Evolutionary conservation across 2,888 invertebrate genomes (phyloP), one percentile per base, ranked within the genome.

Genomic region (Plemyria rubiginata): DNA sequence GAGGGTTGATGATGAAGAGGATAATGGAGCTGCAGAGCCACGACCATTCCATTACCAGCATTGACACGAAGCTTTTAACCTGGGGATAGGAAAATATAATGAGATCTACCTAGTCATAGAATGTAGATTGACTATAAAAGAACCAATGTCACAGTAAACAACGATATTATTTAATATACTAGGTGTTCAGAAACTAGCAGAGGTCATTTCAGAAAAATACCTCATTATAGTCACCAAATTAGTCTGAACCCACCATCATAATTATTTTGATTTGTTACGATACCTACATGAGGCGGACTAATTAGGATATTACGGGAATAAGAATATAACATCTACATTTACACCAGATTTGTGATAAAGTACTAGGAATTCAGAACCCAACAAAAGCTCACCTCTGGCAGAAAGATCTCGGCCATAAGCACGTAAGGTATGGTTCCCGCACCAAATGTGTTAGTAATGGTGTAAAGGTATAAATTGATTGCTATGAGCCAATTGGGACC

Each of bases 361-460:
- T 55, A 61, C 53, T 49, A 65, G 68, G 63, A 41, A 2, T 46
- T 8, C 61, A 69, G 60, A 67, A 57, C 54, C 4, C 41, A 9
- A 6, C 7, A 46, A 36, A 11, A 48, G 55, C 75, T 62, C 12
- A 87, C 88, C 79, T 87, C 86, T 5, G 87, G 87, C 56, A 86
- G 60, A 56, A 87, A 88, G 2, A 85, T 70, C 59, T 88, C 88
- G n/a, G 81, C 81, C 0, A 80, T 48, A 6, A 87, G 62, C 5
- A 88, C 83, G 54, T 72, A 86, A 0, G 88, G 88, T 6, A 87
- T 80, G 0, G 81, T 85, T 0, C 86, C 86, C 0, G 82, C 81
- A 0, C 88, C 85, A 3, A 82, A 62, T 0, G 77, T 79, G 66
- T 80, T 85, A 12, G 76, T 56, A 0, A 77, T 67, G 9, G 76